These are phyloP conservation scores for Micoletzkya japonica DNA, from an alignment of 2,888 invertebrate species.

Conservation along the genomic window DNA sequence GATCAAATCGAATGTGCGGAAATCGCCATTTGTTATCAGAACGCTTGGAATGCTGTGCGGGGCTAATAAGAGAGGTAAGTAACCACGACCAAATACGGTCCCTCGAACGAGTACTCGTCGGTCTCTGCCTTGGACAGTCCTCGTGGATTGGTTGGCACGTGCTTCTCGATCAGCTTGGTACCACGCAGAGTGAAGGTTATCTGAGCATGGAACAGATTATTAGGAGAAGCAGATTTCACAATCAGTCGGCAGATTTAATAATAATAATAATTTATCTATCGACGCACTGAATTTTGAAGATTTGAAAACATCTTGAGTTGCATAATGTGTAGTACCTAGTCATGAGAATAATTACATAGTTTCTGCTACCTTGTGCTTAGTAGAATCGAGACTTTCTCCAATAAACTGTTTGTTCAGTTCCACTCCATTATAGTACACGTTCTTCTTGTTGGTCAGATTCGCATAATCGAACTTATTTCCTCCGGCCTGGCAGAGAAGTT, in stretches of 20 bases:
- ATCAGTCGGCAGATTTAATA: not conserved
- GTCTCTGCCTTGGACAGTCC: not conserved
- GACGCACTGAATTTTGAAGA: not conserved
- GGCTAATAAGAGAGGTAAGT: no score
- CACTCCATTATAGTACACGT: slow-evolving; percentile 56
- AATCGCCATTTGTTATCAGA: no score
- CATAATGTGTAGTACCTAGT: not conserved
- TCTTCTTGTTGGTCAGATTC: slow-evolving; percentile 58
- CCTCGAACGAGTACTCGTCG: not conserved
- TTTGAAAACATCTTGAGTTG: not conserved
- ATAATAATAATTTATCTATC: not conserved
- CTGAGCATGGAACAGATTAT: not conserved
- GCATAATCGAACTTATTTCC: slow-evolving; percentile 39
- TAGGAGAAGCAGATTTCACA: not conserved
- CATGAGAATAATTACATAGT: not conserved
- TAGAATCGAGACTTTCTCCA: slow-evolving; percentile 58
- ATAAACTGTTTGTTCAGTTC: slow-evolving; percentile 51
- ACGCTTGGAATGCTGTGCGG: no score
- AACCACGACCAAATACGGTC: no score
- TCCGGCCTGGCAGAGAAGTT: slow-evolving; percentile 26
- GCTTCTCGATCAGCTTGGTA: not conserved
- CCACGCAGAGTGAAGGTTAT: not conserved
- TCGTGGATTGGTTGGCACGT: not conserved
- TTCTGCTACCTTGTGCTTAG: slow-evolving; percentile 49
- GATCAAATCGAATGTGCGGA: no score